Conservation (phyloP, 2,888 invertebrate genomes). For the Bombyx huttoni region DNA sequence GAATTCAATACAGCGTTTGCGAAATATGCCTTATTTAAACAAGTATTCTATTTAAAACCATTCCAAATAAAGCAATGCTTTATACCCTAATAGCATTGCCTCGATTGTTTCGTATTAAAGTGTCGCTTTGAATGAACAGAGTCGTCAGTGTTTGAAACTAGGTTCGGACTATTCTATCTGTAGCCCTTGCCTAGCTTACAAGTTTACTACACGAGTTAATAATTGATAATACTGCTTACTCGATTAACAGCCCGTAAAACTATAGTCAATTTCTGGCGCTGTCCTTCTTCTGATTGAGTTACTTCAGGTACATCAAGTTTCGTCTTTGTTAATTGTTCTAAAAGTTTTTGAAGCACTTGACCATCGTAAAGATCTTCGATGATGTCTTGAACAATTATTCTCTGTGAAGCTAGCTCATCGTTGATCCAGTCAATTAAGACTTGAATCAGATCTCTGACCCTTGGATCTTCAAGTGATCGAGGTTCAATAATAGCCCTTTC, state of each 20-base stretch:
- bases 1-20: too few relatives aligned
- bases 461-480: slow-evolving; percentile 87
- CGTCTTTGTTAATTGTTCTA: slow-evolving; percentile 88
- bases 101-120: too few relatives aligned
- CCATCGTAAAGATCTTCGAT: slow-evolving; percentile 99
- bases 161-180: too few relatives aligned
- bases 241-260: slow-evolving; percentile 92
- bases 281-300: slow-evolving; percentile 97
- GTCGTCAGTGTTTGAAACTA: too few relatives aligned
- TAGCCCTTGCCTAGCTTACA: neutral
- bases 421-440: slow-evolving; percentile 98
- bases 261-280: slow-evolving; percentile 92
- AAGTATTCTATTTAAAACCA: too few relatives aligned
- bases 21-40: too few relatives aligned
- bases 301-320: slow-evolving; percentile 98
- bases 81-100: too few relatives aligned
- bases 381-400: slow-evolving; percentile 97
- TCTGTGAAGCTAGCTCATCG: slow-evolving; percentile 94
- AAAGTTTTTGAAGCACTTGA: slow-evolving; percentile 80
- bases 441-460: slow-evolving; percentile 85
- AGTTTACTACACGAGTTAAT: too few relatives aligned
- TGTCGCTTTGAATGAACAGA: too few relatives aligned
- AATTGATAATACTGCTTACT: slow-evolving; percentile 45
- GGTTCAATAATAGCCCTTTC: slow-evolving; percentile 96
- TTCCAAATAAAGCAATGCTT: too few relatives aligned